Evolutionary conservation across 64 coral and sea anemone genomes (phyloP), one percentile per base, ranked within the genome.

Genomic region (Stichodactyla mertensii): DNA sequence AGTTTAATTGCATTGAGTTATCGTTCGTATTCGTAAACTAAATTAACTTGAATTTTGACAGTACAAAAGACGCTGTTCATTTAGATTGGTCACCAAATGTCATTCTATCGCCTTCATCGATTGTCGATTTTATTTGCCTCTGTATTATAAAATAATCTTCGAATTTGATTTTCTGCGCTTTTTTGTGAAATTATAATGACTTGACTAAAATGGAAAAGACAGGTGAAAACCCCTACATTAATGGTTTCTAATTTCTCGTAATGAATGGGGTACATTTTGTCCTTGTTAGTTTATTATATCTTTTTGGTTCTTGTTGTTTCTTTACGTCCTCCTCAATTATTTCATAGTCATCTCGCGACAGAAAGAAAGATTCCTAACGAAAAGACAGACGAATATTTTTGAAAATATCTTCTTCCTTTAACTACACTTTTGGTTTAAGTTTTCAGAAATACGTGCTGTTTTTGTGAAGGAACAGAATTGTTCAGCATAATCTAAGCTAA

Each of bases 1-100:
- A 53, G 51, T 53, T 52, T 81, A 81, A 81, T 81, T 81, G 53
- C 53, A 81, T 55, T 55, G 78, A 19, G 78, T 81, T 81, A 81
- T 81, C 53, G 24, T 55, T 20, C 9, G 13, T 4, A 31, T 74
- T 74, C 69, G 69, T 74, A 74, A 27, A 74, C 69, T 74, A 74
- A 74, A 74, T 74, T 74, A 31, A 74, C 69, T 74, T 74, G 69
- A 74, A 31, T 74, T 12, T 74, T 74, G 69, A 74, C 69, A 74
- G 23, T 23, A 74, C 69, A 74, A 74, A 45, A 74, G 69, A 74
- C 16, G 69, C n/a, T 74, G 69, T 31, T 74, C 2, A 31, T 74
- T 74, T 31, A 74, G 12, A 71, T 26, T 7, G 20, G 23, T 27
- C 22, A 31, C 69, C 16, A 74, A 74, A 74, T 31, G 69, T 36